Evolutionary conservation across 1,140 invertebrate species (phyloP).

Genomic region (Chrysomallon squamiferum): DNA sequence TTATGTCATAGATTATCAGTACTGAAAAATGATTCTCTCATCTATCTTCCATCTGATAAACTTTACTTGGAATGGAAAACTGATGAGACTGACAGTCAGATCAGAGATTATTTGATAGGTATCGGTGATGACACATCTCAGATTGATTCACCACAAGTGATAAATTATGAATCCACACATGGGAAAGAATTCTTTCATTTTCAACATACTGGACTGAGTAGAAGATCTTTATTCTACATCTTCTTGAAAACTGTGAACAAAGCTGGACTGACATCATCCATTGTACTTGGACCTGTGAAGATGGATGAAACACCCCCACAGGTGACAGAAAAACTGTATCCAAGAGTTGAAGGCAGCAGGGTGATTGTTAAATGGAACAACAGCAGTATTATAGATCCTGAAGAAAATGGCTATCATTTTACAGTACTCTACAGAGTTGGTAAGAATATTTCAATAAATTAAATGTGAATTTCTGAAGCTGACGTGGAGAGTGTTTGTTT

Average conservation of each 20-base stretch:
- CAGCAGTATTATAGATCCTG: conserved; percentile 22
- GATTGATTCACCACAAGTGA: conserved; percentile 2
- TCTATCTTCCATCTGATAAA: conserved; percentile 23
- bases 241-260: conserved; percentile 21
- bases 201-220: conserved; percentile 5
- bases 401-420: conserved; percentile 14
- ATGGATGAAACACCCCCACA: conserved; percentile 37
- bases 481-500: too few species aligned
- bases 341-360: conserved; percentile 2
- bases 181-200: conserved; percentile 10
- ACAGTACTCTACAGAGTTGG: conserved; percentile 3
- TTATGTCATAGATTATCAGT: conserved; percentile 4
- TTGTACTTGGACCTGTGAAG: conserved; percentile 28
- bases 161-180: conserved; percentile 12
- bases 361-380: conserved; percentile 22
- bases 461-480: too few species aligned
- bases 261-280: conserved; percentile 16
- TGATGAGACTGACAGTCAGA: conserved; percentile 21
- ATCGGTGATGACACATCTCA: conserved; percentile 7
- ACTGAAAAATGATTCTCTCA: conserved; percentile 2
- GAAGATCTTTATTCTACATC: not conserved
- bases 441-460: too few species aligned
- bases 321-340: conserved; percentile 3
- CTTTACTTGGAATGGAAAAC: conserved; percentile 16
- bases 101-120: conserved; percentile 17